Evolutionary conservation across 2,888 invertebrate genomes (phyloP), one percentile per base, ranked within the genome.

Genomic region (Lumbricus terrestris): DNA sequence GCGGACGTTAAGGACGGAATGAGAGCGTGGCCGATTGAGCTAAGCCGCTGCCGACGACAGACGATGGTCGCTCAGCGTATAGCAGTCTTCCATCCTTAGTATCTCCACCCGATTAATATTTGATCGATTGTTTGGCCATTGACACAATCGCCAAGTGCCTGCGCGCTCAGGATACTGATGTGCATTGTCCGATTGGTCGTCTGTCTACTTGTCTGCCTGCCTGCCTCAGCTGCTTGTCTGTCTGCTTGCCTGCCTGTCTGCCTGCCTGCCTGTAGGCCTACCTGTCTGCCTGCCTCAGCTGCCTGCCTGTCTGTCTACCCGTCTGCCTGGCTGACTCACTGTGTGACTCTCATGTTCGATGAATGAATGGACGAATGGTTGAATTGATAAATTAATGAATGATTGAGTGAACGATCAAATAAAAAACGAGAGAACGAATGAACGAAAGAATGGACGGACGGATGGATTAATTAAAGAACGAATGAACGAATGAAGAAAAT

Each of bases 71-170:
- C 4, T 85, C 34, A 85, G 85, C 85, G n/a, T n/a, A n/a, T n/a
- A n/a, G 85, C 85, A 85, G 35, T 85, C n/a, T n/a, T n/a, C 85
- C 37, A 37, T 85, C 37, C 85, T 85, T 35, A 85, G 85, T 85
- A 33, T n/a, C n/a, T 85, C n/a, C 85, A 37, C 35, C 85, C 37
- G 85, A 85, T 85, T 85, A 85, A 85, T 85, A 85, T 85, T 85
- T 85, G 85, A 85, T 85, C 85, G 34, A 85, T 85, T 85, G 85
- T 85, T 29, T 5, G 20, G 23, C 35, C 85, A 37, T 20, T 37
- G 37, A 85, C 85, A 85, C 85, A 85, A 85, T 85, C 35, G 23
- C 85, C 85, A 34, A 85, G 85, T 85, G 85, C 85, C 69, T 69
- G 85, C 85, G 37, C 37, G 85, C 85, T 23, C 85, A 34, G 37